Evolutionary conservation across 2,797 vertebrate species (phyloP), one percentile per base, ranked within the genome.

Genomic region (Coendou prehensilis): DNA sequence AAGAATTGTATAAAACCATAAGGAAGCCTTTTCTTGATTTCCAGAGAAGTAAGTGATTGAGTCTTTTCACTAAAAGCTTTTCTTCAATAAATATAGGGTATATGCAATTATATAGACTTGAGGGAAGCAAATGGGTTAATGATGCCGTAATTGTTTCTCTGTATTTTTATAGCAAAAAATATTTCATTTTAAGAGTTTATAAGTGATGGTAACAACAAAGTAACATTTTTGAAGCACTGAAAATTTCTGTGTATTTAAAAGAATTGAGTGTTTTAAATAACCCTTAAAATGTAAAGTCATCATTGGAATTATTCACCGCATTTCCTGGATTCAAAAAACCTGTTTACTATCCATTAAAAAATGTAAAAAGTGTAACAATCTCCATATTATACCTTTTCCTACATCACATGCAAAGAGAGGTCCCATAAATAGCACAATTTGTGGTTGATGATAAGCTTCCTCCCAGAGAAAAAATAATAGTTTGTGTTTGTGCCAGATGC

Each of bases 401-500:
- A 59, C 18, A 41, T 92, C 78, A n/a, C 14, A n/a, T 33, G n/a
- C 56, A 64, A 63, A 92, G 20, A 95, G 9, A 87, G 91, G 0
- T 85, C 52, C 61, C 80, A 57, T 91, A 79, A 87, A 76, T 86
- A 94, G 73, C 63, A 92, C 93, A 90, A 91, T 98, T 97, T 96
- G 92, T 78, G 71, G 76, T 79, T 92, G 69, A 80, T 85, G 93
- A 88, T 93, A 96, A 96, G 89, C 93, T 95, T 96, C 63, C 26
- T 96, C 82, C 83, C 18, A 4, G 87, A 84, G 94, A 89, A 95
- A 97, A 97, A 96, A 97, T 92, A 97, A 97, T 93, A 97, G 96
- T 96, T 96, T 97, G 96, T 97, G 71, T 97, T 96, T 97, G 89
- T 97, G 93, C 95, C 96, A 98, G 96, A 96, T 97, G 96, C 87